Evolutionary conservation across 2,113 vertebrate genomes (phyloP).

Genomic region (Cygnus buccinator): DNA sequence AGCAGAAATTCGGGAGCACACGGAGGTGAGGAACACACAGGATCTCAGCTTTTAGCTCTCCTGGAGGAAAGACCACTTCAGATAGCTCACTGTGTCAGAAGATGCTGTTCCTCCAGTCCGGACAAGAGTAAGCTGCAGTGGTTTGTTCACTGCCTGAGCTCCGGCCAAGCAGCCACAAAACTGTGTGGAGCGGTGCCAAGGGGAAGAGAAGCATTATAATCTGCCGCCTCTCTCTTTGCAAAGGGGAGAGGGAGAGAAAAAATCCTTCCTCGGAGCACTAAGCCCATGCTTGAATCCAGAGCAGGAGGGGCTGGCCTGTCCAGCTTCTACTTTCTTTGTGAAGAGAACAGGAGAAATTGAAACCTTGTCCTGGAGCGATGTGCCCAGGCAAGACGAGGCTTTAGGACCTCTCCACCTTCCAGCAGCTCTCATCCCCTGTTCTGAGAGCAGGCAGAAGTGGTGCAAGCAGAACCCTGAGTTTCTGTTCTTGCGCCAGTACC

Average conservation of each 20-base stretch:
- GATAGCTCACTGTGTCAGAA: neutral
- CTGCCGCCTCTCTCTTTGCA: neutral
- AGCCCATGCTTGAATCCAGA: neutral
- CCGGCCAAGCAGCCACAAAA: constrained; percentile 14
- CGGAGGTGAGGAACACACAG: no score
- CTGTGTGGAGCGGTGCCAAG: neutral
- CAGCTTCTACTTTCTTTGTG: neutral
- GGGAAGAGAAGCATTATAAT: neutral
- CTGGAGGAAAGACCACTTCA: neutral
- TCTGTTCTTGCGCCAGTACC: neutral
- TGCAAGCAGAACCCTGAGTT: neutral
- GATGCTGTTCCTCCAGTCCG: neutral
- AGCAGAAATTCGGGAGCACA: neutral
- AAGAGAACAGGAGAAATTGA: neutral
- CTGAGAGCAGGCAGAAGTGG: neutral
- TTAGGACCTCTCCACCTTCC: neutral
- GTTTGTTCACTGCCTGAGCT: neutral
- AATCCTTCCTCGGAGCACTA: neutral
- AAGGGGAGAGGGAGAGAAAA: neutral
- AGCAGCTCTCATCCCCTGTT: neutral
- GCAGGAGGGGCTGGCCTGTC: neutral
- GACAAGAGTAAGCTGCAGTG: neutral
- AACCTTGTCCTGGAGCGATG: neutral
- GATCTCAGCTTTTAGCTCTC: neutral
- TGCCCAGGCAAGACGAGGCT: neutral